These are phyloP conservation scores for Leucophora obtusa DNA, from an alignment of 2,888 invertebrate species.

Conservation along the genomic window DNA sequence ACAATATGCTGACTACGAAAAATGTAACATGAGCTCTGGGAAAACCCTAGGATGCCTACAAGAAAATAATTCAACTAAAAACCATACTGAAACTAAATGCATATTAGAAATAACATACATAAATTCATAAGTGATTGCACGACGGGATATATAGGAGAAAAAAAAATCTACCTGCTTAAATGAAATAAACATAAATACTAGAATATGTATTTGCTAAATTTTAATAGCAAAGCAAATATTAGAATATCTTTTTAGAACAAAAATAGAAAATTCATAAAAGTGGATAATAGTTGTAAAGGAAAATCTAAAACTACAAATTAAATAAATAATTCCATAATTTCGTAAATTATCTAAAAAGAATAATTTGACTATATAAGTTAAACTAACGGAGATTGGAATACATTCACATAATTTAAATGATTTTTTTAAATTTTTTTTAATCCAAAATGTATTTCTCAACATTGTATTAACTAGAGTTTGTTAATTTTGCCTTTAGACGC, in stretches of 20 bases:
- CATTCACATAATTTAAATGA: not conserved
- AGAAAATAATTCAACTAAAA: conserved; percentile 20
- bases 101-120: conserved; percentile 27
- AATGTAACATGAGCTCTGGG: conserved; percentile 53
- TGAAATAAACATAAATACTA: conserved; percentile 8
- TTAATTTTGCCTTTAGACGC: conserved; percentile 42
- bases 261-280: not conserved
- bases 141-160: conserved; percentile 47
- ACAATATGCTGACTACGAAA: conserved; percentile 27
- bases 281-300: not conserved
- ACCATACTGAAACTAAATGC: conserved; percentile 39
- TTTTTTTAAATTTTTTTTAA: too few species aligned
- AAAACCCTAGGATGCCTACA: conserved; percentile 41
- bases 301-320: conserved; percentile 24
- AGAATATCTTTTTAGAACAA: not conserved
- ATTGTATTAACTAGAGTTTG: not conserved
- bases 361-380: not conserved
- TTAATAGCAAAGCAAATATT: not conserved
- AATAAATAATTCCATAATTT: not conserved
- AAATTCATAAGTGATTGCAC: conserved; percentile 40
- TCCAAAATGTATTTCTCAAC: too few species aligned
- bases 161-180: conserved; percentile 34
- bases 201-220: conserved; percentile 8
- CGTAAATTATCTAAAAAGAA: not conserved
- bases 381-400: not conserved